Percentiles rank a stretch among this genome's conserved stretches.
Conservation (phyloP, 2,113 vertebrate genomes). For the Pavo muticus region DNA sequence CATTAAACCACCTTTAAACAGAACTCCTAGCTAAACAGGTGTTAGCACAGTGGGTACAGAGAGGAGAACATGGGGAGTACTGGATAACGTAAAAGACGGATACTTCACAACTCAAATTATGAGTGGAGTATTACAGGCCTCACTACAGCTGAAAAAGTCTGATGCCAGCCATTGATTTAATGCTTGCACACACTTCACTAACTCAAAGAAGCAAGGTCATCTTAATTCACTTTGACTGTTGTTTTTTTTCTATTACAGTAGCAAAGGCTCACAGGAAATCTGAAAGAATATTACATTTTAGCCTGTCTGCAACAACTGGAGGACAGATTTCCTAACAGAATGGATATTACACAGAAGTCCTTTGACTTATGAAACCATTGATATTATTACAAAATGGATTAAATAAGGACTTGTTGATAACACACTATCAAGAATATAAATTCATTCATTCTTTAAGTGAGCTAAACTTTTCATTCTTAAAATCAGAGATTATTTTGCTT, state of each 20-base stretch:
- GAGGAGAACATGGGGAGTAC: neutral
- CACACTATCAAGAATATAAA: neutral
- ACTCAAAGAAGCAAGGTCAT: constrained; percentile 62
- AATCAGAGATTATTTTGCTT: neutral
- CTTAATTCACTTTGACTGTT: constrained; percentile 35
- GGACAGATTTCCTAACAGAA: neutral
- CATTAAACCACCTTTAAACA: constrained; percentile 68
- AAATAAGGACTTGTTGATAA: neutral
- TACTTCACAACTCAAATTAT: constrained; percentile 53
- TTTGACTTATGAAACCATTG: neutral
- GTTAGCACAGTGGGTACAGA: constrained; percentile 58
- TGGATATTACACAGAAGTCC: neutral
- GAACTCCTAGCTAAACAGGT: constrained; percentile 56
- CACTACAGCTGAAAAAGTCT: constrained; percentile 12
- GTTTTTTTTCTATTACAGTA: neutral
- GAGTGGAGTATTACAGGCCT: constrained; percentile 7
- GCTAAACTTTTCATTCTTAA: neutral
- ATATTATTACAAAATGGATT: constrained; percentile 19
- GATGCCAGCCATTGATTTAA: constrained; percentile 62
- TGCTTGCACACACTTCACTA: constrained; percentile 34
- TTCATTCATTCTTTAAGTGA: neutral
- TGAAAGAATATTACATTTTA: constrained; percentile 30
- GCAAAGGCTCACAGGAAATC: neutral
- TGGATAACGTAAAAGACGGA: constrained; percentile 56
- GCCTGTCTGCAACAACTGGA: neutral